Conservation (phyloP, 2,113 vertebrate species). For the Puma concolor region DNA sequence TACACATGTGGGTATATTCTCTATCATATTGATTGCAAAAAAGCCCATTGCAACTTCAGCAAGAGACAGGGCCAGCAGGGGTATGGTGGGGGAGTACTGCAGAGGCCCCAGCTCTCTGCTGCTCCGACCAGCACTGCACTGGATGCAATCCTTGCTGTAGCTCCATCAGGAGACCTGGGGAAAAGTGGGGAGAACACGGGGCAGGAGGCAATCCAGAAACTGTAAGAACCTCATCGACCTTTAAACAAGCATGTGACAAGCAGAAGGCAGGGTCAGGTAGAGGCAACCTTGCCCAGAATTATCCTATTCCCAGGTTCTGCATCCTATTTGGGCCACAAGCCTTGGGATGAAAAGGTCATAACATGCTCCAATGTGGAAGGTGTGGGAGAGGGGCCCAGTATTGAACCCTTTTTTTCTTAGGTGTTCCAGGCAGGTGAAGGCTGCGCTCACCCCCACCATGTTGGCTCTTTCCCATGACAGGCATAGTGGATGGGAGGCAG, state of each 20-base stretch:
- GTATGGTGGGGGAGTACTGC: neutral
- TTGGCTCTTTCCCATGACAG: neutral
- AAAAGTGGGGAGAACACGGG: neutral
- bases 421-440: slow-evolving; percentile 22
- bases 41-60: neutral
- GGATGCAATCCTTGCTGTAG: fast-evolving
- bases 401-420: neutral
- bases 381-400: neutral
- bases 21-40: neutral
- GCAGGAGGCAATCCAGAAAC: neutral
- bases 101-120: neutral
- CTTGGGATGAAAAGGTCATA: neutral
- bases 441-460: neutral
- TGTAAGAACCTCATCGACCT: neutral
- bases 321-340: neutral
- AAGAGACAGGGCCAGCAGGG: neutral
- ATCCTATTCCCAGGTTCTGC: neutral
- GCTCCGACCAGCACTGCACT: neutral
- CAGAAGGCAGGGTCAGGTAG: neutral
- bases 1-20: neutral
- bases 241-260: neutral
- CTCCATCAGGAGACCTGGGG: neutral
- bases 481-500: neutral
- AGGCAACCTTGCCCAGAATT: neutral
- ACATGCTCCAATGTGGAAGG: neutral